phyloP scores from a whole-genome alignment of 2,888 invertebrate species.

The Oxystoma pomonae region DNA sequence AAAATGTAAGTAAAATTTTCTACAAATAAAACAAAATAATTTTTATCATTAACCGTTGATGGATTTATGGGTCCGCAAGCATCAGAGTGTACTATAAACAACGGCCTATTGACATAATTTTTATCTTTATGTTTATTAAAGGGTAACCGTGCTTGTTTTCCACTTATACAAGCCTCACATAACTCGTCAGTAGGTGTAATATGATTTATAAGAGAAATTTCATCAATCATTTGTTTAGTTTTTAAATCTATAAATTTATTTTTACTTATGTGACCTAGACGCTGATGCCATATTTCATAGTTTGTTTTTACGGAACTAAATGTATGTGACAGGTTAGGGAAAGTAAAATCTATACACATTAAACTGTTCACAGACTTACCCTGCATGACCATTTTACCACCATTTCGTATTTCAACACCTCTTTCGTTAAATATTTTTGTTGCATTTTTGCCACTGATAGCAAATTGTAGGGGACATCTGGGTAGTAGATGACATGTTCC shows the following conservation, averaged over 20 bases:
- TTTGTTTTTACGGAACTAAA: constrained; percentile 10
- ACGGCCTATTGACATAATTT: constrained; percentile 2
- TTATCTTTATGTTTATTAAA: constrained; percentile 8
- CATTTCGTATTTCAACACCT: constrained; percentile 5
- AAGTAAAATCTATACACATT: too few relatives aligned
- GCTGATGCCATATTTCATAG: too few relatives aligned
- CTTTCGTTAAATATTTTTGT: constrained; percentile 27
- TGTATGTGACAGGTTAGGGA: neutral
- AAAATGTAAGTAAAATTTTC: constrained; percentile 25
- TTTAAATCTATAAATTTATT: too few relatives aligned
- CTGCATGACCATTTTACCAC: too few relatives aligned
- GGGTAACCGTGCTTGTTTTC: constrained; percentile 9
- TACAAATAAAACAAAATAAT: too few relatives aligned
- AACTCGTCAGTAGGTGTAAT: constrained; percentile 9
- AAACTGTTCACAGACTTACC: too few relatives aligned
- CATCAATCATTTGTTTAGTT: too few relatives aligned
- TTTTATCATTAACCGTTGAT: constrained; percentile 13
- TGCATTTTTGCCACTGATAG: constrained; percentile 34
- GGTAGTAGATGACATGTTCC: too few relatives aligned
- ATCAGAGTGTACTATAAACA: too few relatives aligned
- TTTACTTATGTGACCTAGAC: too few relatives aligned
- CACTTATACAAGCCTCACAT: constrained; percentile 20
- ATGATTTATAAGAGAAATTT: too few relatives aligned
- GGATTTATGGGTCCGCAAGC: constrained; percentile 25
- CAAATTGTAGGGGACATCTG: too few relatives aligned